Conservation (phyloP, 2,888 invertebrate species). For the Agapostemon virescens region DNA sequence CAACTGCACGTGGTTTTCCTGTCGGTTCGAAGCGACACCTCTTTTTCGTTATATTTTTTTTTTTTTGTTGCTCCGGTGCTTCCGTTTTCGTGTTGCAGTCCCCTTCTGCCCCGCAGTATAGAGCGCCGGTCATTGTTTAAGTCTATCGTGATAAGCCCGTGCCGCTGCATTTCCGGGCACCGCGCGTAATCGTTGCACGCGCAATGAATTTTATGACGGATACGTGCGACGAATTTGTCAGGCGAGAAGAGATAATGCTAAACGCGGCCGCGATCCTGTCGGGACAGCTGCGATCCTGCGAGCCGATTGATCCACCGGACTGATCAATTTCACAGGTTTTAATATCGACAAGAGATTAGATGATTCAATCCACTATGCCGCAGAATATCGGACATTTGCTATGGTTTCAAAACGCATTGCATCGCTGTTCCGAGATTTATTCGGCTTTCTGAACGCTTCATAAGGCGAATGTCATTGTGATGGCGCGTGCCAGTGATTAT, state of each 20-base stretch:
- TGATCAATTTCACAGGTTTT: conserved; percentile 2
- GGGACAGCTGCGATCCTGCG: not conserved
- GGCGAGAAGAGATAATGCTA: conserved; percentile 51
- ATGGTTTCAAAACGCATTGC: not conserved
- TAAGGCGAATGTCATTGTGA: too few relatives aligned
- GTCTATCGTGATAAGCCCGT: conserved; percentile 53
- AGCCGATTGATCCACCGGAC: not conserved
- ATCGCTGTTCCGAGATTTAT: not conserved
- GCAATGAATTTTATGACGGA: conserved; percentile 62
- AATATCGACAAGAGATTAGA: not conserved
- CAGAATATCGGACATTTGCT: not conserved
- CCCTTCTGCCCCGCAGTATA: not conserved
- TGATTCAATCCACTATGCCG: not conserved
- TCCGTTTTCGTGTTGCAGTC: conserved; percentile 33
- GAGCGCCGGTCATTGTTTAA: conserved; percentile 54
- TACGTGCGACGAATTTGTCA: conserved; percentile 57
- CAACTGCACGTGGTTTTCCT: conserved; percentile 49
- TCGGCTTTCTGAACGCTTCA: not conserved
- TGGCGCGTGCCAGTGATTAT: too few relatives aligned
- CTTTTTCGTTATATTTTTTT: conserved; percentile 21
- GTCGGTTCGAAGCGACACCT: conserved; percentile 10
- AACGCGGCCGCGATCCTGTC: conserved; percentile 21
- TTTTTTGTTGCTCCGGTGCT: not conserved
- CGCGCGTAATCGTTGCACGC: conserved; percentile 58
- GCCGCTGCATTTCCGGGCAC: conserved; percentile 55